Conservation (phyloP, 2,113 vertebrate genomes). For the Nycticorax nycticorax region DNA sequence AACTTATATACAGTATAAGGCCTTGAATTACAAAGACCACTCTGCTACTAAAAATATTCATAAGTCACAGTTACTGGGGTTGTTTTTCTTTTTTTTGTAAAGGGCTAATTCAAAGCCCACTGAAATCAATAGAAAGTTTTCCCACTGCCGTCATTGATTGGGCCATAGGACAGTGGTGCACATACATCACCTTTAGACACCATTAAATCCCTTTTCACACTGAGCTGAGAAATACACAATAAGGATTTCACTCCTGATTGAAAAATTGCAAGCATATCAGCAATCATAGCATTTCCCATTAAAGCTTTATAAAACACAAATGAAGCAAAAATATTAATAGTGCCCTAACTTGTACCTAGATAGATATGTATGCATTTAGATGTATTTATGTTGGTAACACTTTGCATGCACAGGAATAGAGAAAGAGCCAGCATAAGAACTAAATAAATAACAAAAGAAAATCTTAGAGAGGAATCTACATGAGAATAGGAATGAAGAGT, state of each 20-base stretch:
- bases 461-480: neutral
- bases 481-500: conserved; percentile 35
- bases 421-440: neutral
- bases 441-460: neutral
- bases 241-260: neutral
- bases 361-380: neutral
- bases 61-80: neutral
- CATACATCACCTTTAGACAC: neutral
- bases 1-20: neutral
- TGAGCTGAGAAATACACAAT: neutral
- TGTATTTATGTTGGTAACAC: neutral
- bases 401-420: neutral
- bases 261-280: neutral
- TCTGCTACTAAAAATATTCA: neutral
- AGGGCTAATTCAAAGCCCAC: neutral
- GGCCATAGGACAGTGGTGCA: neutral
- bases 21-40: neutral
- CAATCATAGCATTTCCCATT: neutral
- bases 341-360: neutral
- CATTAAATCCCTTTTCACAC: neutral
- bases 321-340: neutral
- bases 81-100: neutral
- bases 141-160: neutral
- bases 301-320: neutral
- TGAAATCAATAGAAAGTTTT: neutral